Conservation (phyloP, 2,888 invertebrate species). For the Abrostola tripartita region DNA sequence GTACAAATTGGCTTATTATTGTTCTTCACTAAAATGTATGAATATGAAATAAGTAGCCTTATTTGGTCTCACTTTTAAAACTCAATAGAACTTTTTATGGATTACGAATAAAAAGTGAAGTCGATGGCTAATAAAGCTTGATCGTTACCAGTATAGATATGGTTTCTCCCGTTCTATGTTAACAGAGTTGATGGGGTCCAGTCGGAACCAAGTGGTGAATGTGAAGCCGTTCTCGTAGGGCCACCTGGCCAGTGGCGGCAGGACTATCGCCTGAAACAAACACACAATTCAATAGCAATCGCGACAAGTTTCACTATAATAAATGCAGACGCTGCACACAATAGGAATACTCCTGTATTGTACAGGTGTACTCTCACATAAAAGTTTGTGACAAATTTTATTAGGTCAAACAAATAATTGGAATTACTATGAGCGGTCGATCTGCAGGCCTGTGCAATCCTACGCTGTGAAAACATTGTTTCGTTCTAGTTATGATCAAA, state of each 20-base stretch:
- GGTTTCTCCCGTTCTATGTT: slow-evolving; percentile 99
- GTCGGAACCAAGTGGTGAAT: slow-evolving; percentile 99
- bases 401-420: too few species aligned
- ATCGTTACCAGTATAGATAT: slow-evolving; percentile 96
- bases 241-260: slow-evolving; percentile 99
- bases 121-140: too few species aligned
- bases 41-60: background rate
- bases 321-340: background rate
- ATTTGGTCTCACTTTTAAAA: background rate
- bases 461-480: too few species aligned
- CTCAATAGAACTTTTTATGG: too few species aligned
- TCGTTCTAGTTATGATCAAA: too few species aligned
- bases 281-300: background rate
- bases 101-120: too few species aligned
- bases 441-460: too few species aligned
- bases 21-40: slow-evolving; percentile 24
- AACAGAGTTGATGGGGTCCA: slow-evolving; percentile 99
- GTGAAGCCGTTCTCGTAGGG: slow-evolving; percentile 99
- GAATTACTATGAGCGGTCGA: too few species aligned
- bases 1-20: slow-evolving; percentile 54
- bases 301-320: too few species aligned
- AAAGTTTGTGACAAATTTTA: too few species aligned
- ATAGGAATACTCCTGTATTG: background rate
- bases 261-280: slow-evolving; percentile 95
- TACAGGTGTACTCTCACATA: background rate